Evolutionary conservation across 1,140 invertebrate genomes (phyloP).

Genomic region (Polyergus mexicanus): DNA sequence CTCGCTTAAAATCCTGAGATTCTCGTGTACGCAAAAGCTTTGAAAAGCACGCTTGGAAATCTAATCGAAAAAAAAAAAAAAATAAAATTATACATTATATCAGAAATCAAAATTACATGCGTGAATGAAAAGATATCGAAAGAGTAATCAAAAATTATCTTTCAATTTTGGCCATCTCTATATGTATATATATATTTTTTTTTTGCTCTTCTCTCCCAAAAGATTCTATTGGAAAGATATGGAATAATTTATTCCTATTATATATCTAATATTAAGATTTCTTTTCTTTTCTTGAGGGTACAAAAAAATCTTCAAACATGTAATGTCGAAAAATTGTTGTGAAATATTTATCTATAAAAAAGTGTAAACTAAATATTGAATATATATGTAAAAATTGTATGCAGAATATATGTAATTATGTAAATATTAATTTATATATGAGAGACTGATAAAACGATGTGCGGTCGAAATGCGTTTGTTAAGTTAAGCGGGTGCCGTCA

Average conservation of each 20-base stretch:
- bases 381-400: too few species aligned
- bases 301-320: too few species aligned
- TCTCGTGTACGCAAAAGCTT: neutral
- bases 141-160: neutral
- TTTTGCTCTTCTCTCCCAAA: neutral
- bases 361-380: too few species aligned
- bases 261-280: too few species aligned
- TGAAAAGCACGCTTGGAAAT: neutral
- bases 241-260: too few species aligned
- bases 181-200: too few species aligned
- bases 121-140: neutral
- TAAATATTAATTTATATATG: conserved; percentile 6
- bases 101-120: neutral
- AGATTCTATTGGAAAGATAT: neutral
- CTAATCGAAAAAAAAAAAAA: neutral
- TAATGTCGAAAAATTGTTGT: too few species aligned
- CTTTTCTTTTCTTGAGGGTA: too few species aligned
- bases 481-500: conserved; percentile 35
- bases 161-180: neutral
- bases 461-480: neutral
- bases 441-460: conserved; percentile 6
- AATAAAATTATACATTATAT: too few species aligned
- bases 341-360: too few species aligned
- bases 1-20: neutral
- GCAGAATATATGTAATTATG: too few species aligned